phyloP scores from a whole-genome alignment of 2,888 invertebrate species.

The Dendrolimus pini region DNA sequence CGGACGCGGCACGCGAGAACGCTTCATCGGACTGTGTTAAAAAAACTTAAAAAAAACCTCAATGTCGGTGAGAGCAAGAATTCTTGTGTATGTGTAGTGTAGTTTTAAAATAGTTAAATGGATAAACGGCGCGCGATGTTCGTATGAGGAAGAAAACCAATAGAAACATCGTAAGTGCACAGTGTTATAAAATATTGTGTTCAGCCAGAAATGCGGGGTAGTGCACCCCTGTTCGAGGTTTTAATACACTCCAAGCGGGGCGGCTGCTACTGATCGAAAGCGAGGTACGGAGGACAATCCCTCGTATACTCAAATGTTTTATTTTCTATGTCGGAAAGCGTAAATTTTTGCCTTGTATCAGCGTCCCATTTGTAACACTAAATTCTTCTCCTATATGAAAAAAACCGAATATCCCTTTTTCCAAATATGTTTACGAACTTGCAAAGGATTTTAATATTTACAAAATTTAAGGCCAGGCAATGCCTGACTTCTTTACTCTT shows the following conservation, averaged over 20 bases:
- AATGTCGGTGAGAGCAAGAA: slow-evolving; percentile 66
- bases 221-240: slow-evolving; percentile 54
- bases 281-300: slow-evolving; percentile 71
- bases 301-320: slow-evolving; percentile 63
- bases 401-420: too few relatives aligned
- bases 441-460: too few relatives aligned
- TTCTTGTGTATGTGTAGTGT: slow-evolving; percentile 69
- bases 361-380: too few relatives aligned
- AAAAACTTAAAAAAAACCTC: slow-evolving; percentile 52
- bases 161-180: slow-evolving; percentile 72
- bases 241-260: slow-evolving; percentile 53
- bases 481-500: too few relatives aligned
- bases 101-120: slow-evolving; percentile 72
- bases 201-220: slow-evolving; percentile 62
- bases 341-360: too few relatives aligned
- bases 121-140: slow-evolving; percentile 74
- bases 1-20: slow-evolving; percentile 78
- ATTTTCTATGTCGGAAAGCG: slow-evolving; percentile 26
- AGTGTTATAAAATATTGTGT: slow-evolving; percentile 60
- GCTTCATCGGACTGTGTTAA: slow-evolving; percentile 32
- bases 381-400: too few relatives aligned
- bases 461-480: too few relatives aligned
- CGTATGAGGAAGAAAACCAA: slow-evolving; percentile 76
- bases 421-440: too few relatives aligned
- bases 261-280: slow-evolving; percentile 51